Evolutionary conservation across 2,888 invertebrate genomes (phyloP), one percentile per base, ranked within the genome.

Genomic region (Apamea monoglypha): DNA sequence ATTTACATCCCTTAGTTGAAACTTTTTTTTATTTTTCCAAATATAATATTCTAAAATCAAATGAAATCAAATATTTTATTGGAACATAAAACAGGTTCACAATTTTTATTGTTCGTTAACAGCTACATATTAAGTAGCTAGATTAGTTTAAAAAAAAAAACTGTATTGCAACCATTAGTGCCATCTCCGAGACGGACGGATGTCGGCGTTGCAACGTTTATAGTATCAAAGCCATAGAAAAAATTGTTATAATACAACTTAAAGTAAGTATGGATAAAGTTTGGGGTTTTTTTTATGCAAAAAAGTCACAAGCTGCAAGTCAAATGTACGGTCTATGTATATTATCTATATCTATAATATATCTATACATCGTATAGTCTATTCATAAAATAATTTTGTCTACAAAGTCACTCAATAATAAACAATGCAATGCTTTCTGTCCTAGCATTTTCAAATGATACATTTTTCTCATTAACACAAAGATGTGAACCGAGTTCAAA

Each of bases 381-480:
- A 25, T 72, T 21, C 44, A 36, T 21, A 36, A 12, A 67, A 21
- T 66, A 1, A 63, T 25, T 18, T 36, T 36, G 21, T 25, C 36
- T 7, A n/a, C 44, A 68, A 29, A 14, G 8, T 21, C 10, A 77
- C 36, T 56, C 7, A 36, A 36, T 12, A n/a, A 25, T n/a, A 14
- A 18, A 80, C 16, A 74, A 82, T 63, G 14, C 47, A 3, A 40
- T 29, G 14, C 29, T 18, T 53, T 56, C 14, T 50, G 44, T 61
- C 36, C 69, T 16, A 61, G 36, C 36, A n/a, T 40, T 70, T 73
- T 21, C 18, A 1, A 74, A 32, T 76, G 14, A 53, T 76, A 44
- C 64, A 61, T 74, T 76, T 79, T 73, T 53, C 63, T 32, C 73
- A 78, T 68, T 69, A 71, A 56, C 40, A 29, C 63, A 74, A 40